Conservation (phyloP, 2,888 invertebrate genomes). For the Hydrotaea cyrtoneurina region DNA sequence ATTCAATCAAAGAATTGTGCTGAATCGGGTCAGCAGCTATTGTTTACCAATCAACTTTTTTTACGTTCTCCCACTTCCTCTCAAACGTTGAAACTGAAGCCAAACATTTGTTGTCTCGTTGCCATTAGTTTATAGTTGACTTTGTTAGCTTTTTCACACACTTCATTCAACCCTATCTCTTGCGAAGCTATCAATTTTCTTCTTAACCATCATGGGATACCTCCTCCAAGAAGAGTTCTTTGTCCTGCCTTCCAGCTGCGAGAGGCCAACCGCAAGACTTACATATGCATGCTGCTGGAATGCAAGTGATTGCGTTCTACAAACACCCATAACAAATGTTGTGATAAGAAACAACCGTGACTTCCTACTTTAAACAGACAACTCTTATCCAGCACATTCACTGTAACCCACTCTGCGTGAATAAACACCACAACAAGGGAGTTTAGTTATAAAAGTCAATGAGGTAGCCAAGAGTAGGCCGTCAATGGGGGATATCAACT, state of each 20-base stretch:
- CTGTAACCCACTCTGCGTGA: not conserved
- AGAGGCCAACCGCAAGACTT: not conserved
- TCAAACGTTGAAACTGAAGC: not conserved
- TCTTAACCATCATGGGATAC: too few species aligned
- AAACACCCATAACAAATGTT: not conserved
- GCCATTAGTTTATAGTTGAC: not conserved
- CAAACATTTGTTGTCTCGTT: not conserved
- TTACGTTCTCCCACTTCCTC: not conserved
- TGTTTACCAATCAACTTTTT: conserved; percentile 32
- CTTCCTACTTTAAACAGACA: not conserved
- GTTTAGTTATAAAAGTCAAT: not conserved
- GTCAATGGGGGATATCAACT: too few species aligned
- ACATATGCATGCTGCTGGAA: not conserved
- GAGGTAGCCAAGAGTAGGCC: not conserved
- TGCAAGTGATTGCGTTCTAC: not conserved
- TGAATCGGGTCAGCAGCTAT: conserved; percentile 12
- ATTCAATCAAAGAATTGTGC: conserved; percentile 18
- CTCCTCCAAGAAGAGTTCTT: not conserved
- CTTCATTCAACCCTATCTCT: not conserved
- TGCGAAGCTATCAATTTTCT: too few species aligned
- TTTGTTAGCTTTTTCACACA: not conserved
- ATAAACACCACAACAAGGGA: not conserved
- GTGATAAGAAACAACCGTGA: not conserved
- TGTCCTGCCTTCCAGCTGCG: not conserved
- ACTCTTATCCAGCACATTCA: not conserved